Percentiles rank a stretch among this genome's conserved stretches.
These are phyloP conservation scores for Paelopatides confundens DNA, from an alignment of 53 echinoderm and acorn worm species.

Conservation along the genomic window DNA sequence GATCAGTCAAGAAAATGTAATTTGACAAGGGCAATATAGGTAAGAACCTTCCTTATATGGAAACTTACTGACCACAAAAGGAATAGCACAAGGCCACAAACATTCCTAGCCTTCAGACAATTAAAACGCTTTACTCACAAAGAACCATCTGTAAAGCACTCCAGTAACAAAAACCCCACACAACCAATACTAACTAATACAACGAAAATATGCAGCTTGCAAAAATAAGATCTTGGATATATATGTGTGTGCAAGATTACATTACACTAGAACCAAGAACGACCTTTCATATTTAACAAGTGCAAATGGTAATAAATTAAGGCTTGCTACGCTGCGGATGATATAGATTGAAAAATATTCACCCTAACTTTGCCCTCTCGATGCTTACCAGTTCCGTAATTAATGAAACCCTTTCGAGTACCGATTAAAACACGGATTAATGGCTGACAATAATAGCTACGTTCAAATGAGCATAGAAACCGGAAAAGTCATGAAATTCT, in stretches of 20 bases:
- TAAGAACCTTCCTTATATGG: conserved; percentile 34
- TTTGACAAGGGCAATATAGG: conserved; percentile 23
- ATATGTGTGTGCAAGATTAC: conserved; percentile 44
- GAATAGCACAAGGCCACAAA: conserved; percentile 42
- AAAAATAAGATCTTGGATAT: conserved; percentile 47
- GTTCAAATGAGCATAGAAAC: not conserved
- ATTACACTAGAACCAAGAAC: conserved; percentile 52
- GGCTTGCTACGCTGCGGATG: conserved; percentile 47
- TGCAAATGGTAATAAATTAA: conserved; percentile 79
- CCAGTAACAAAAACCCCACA: conserved; percentile 23
- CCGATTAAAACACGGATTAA: conserved; percentile 5
- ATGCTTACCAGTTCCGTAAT: conserved; percentile 15
- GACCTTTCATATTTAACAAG: conserved; percentile 85
- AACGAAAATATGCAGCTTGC: conserved; percentile 34
- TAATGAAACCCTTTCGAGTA: conserved; percentile 43
- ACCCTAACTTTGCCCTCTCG: conserved; percentile 39
- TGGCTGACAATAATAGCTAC: conserved; percentile 16
- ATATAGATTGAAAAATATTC: conserved; percentile 42
- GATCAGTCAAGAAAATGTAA: conserved; percentile 5
- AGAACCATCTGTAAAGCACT: conserved; percentile 27
- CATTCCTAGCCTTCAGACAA: conserved; percentile 42
- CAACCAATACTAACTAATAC: conserved; percentile 14
- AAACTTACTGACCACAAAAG: conserved; percentile 39
- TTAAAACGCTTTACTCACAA: conserved; percentile 33
- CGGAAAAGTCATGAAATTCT: conserved; percentile 1